Conservation (phyloP, 2,888 invertebrate species). For the Lacanobia oleracea region DNA sequence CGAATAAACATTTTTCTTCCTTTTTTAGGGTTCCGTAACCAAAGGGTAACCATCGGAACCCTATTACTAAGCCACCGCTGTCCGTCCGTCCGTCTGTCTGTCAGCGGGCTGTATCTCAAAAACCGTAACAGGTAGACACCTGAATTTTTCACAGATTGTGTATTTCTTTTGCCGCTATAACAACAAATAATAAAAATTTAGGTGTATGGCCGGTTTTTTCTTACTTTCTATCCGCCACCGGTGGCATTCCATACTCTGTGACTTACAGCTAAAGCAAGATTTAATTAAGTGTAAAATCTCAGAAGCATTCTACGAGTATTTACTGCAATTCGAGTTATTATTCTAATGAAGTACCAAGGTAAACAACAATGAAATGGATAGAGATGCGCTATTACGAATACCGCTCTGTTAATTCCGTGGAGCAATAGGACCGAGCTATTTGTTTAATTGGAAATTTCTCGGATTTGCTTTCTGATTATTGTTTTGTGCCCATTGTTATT, state of each 20-base stretch:
- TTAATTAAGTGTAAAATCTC: constrained; percentile 1
- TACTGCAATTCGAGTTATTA: constrained; percentile 11
- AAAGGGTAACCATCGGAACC: too few relatives aligned
- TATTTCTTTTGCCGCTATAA: too few relatives aligned
- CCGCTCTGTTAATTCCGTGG: background rate
- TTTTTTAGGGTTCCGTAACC: too few relatives aligned
- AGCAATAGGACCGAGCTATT: background rate
- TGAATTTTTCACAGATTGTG: too few relatives aligned
- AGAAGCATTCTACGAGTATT: background rate
- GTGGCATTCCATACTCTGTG: background rate
- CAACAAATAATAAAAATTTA: too few relatives aligned
- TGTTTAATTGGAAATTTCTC: constrained; percentile 19
- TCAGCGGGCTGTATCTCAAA: too few relatives aligned
- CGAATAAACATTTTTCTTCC: too few relatives aligned
- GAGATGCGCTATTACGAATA: background rate
- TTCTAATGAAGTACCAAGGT: constrained; percentile 14
- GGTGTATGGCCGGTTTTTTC: too few relatives aligned
- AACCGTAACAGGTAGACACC: too few relatives aligned
- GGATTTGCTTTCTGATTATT: constrained; percentile 8
- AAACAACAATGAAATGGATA: background rate
- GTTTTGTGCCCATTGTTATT: constrained; percentile 3
- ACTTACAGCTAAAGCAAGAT: background rate
- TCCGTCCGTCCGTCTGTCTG: too few relatives aligned
- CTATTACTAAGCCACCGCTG: too few relatives aligned
- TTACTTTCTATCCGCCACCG: background rate